A percentile compares a stretch with the other conserved stretches of the same genome.
Conservation (phyloP, 1,140 invertebrate genomes). For the Macrocentrus cingulum region DNA sequence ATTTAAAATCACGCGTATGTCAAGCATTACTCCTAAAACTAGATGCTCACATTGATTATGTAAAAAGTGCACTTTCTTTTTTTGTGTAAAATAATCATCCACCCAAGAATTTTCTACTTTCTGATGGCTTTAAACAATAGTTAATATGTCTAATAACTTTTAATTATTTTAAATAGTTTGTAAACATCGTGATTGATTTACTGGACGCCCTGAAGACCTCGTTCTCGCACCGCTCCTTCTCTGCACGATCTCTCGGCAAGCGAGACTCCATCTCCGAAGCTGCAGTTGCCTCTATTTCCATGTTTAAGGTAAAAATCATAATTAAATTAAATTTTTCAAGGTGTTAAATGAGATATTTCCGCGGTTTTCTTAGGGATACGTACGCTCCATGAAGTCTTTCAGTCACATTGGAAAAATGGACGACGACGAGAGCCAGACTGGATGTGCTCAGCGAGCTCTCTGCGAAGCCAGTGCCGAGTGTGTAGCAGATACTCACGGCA, state of each 20-base stretch:
- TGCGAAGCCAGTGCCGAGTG: conserved; percentile 89
- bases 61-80: no score
- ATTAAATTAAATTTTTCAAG: conserved; percentile 6
- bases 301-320: conserved; percentile 75
- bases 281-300: conserved; percentile 78
- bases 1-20: neutral
- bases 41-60: no score
- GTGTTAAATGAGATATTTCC: neutral
- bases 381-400: conserved; percentile 70
- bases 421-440: conserved; percentile 73
- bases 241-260: conserved; percentile 77
- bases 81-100: conserved; percentile 9
- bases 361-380: conserved; percentile 67
- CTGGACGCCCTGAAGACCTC: conserved; percentile 87
- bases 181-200: conserved; percentile 86
- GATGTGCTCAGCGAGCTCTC: conserved; percentile 60
- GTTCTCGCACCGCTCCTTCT: conserved; percentile 83
- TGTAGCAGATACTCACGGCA: conserved; percentile 74
- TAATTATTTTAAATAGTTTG: conserved; percentile 67
- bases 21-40: neutral
- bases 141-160: conserved; percentile 1
- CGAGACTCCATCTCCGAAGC: conserved; percentile 85
- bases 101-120: neutral
- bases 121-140: neutral
- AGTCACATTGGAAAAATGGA: conserved; percentile 67